Conservation (phyloP, 2,888 invertebrate genomes). For the Sminthurinus aureus region DNA sequence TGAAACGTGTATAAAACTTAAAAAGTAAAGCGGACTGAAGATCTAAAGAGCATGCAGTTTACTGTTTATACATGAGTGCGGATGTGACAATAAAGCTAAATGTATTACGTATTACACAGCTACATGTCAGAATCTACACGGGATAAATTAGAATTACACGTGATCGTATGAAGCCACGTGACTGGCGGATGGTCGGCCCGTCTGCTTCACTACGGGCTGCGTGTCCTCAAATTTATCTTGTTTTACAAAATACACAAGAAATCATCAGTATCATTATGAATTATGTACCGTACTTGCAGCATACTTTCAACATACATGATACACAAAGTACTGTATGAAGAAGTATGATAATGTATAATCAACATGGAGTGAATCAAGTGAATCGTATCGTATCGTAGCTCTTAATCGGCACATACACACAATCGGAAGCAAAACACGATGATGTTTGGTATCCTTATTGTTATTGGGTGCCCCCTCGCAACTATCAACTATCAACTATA, state of each 20-base stretch:
- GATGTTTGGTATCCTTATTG: no score
- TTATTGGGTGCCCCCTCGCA: no score
- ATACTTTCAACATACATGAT: background rate
- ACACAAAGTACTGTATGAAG: no score
- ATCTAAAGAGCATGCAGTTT: background rate
- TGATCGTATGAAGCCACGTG: conserved; percentile 25
- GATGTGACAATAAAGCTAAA: background rate
- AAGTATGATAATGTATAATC: no score
- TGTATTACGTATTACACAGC: no score
- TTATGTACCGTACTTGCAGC: background rate
- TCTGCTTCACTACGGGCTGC: conserved; percentile 12
- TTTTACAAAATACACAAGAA: conserved; percentile 21
- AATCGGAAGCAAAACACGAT: no score
- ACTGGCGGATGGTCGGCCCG: background rate
- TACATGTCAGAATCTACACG: background rate
- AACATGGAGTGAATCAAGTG: conserved; percentile 10
- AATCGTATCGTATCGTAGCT: conserved; percentile 4
- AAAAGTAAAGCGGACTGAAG: background rate
- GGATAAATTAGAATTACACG: conserved; percentile 34
- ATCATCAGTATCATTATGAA: background rate
- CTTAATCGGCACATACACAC: background rate
- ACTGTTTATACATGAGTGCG: background rate
- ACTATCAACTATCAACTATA: background rate
- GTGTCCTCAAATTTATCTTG: conserved; percentile 40
- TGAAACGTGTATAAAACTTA: background rate